Evolutionary conservation across 1,140 invertebrate species (phyloP).

Genomic region (Nixonia krombeini): DNA sequence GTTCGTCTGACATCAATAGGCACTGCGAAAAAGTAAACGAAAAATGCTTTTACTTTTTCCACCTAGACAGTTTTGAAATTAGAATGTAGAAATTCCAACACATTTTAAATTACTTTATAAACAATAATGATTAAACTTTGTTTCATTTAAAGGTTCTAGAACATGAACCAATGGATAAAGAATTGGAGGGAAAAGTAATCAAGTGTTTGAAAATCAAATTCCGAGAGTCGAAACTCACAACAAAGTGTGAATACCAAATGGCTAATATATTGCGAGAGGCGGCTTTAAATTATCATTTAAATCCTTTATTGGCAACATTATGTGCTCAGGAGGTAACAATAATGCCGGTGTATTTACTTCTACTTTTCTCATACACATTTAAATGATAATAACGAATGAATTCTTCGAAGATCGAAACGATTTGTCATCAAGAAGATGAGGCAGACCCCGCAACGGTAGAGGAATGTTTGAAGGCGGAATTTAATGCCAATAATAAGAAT

Average conservation of each 20-base stretch:
- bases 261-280: constrained; percentile 86
- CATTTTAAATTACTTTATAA: no score
- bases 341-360: no score
- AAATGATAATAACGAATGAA: neutral
- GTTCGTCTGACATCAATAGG: constrained; percentile 79
- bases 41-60: constrained; percentile 19
- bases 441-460: constrained; percentile 76
- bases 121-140: constrained; percentile 23
- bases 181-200: constrained; percentile 74
- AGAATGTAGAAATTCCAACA: no score
- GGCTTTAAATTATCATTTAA: constrained; percentile 88
- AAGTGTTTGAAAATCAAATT: constrained; percentile 84
- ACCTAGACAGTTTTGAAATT: no score
- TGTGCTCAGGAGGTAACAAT: constrained; percentile 75
- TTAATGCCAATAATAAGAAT: constrained; percentile 79
- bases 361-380: constrained; percentile 4
- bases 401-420: constrained; percentile 63
- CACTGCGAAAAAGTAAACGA: constrained; percentile 75
- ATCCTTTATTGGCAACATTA: constrained; percentile 84
- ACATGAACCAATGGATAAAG: constrained; percentile 62
- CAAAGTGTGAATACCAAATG: constrained; percentile 87
- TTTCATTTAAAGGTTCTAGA: constrained; percentile 58
- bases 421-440: constrained; percentile 68
- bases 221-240: constrained; percentile 79
- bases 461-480: constrained; percentile 87